Evolutionary conservation across 2,113 vertebrate species (phyloP).

Genomic region (Terrapene triunguis): DNA sequence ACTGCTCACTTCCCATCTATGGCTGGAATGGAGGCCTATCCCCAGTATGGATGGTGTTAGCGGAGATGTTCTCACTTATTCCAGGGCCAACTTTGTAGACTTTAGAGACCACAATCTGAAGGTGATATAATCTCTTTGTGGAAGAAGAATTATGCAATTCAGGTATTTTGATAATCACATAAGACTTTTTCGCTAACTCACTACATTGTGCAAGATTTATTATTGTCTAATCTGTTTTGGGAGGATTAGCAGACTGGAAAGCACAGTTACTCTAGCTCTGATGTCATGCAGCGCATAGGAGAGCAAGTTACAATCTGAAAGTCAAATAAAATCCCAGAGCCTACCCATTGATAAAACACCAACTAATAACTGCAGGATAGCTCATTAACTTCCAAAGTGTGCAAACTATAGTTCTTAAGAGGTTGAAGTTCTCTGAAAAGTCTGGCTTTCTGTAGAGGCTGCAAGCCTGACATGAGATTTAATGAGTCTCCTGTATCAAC

Average conservation of each 20-base stretch:
- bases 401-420: slow-evolving; percentile 16
- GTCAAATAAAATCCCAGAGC: slow-evolving; percentile 57
- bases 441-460: slow-evolving; percentile 44
- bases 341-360: slow-evolving; percentile 26
- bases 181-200: not conserved
- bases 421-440: slow-evolving; percentile 36
- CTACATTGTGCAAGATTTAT: not conserved
- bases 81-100: not conserved
- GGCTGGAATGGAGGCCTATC: not conserved
- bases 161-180: not conserved
- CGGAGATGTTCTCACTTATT: not conserved
- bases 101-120: not conserved
- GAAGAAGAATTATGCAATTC: not conserved
- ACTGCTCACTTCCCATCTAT: not conserved
- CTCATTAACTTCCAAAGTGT: slow-evolving; percentile 61
- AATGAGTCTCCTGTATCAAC: slow-evolving; percentile 49
- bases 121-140: not conserved
- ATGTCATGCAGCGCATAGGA: not conserved
- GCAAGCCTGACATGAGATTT: slow-evolving; percentile 32
- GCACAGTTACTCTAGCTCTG: not conserved
- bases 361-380: slow-evolving; percentile 50
- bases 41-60: not conserved
- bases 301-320: slow-evolving; percentile 40
- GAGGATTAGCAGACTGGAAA: not conserved
- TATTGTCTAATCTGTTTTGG: not conserved